A percentile compares a stretch with the other conserved stretches of the same genome.
phyloP scores from a whole-genome alignment of 2,113 vertebrate genomes.

The Accipiter virgatus region DNA sequence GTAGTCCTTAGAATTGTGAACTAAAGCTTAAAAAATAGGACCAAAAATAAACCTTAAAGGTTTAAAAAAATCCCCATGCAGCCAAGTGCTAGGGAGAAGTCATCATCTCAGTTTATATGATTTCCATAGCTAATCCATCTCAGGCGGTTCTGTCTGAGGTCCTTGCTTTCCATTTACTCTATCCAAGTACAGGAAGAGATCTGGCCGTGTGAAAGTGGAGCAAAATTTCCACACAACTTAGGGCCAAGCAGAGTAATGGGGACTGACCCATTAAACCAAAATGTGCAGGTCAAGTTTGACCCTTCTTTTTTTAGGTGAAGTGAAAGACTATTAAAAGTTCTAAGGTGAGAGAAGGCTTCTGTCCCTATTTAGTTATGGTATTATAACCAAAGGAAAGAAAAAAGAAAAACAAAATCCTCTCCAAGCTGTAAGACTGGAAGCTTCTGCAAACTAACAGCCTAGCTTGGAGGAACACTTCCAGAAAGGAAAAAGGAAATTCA shows the following conservation, averaged over 20 bases:
- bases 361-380: not conserved
- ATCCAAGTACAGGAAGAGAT: not conserved
- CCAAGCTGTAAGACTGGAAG: not conserved
- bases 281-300: not conserved
- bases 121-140: not conserved
- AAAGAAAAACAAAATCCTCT: not conserved
- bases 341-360: not conserved
- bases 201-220: not conserved
- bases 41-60: not conserved
- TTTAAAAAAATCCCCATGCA: not conserved
- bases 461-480: not conserved
- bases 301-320: not conserved
- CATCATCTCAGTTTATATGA: not conserved
- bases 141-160: not conserved
- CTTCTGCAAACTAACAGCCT: not conserved
- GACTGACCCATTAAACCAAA: not conserved
- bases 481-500: not conserved
- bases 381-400: not conserved
- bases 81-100: not conserved
- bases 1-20: not conserved
- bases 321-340: not conserved
- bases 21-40: not conserved
- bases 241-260: not conserved
- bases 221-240: not conserved
- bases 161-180: not conserved